phyloP scores from a whole-genome alignment of 2,797 vertebrate species.

The Epinephelus malabaricus region DNA sequence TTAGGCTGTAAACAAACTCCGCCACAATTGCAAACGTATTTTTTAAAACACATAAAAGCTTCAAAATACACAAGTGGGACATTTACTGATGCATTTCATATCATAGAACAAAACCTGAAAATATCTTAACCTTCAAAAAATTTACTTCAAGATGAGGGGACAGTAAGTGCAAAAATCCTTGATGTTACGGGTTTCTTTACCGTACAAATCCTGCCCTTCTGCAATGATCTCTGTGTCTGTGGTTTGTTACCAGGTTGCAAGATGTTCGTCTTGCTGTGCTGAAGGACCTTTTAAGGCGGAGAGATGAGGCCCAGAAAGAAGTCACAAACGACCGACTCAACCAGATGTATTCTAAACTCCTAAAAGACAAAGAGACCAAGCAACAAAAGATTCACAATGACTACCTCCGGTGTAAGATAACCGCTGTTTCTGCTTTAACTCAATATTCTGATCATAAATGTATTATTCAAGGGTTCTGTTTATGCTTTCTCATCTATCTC shows the following conservation, averaged over 20 bases:
- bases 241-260: constrained; percentile 86
- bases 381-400: constrained; percentile 83
- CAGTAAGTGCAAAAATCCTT: too few species aligned
- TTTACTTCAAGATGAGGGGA: too few species aligned
- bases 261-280: constrained; percentile 88
- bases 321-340: constrained; percentile 80
- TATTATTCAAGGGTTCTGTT: background rate
- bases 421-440: background rate
- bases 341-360: constrained; percentile 79
- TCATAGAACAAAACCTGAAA: too few species aligned
- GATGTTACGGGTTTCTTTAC: background rate
- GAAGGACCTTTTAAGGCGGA: constrained; percentile 83
- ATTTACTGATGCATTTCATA: too few species aligned
- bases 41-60: too few species aligned
- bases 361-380: constrained; percentile 84
- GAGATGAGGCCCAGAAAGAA: constrained; percentile 81
- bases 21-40: too few species aligned
- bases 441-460: background rate
- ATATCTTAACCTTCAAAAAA: too few species aligned
- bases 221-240: constrained; percentile 21
- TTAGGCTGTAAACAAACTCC: too few species aligned
- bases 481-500: background rate
- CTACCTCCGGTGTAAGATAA: constrained; percentile 84
- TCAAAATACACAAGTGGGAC: too few species aligned
- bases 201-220: background rate